Conservation (phyloP, 1,140 invertebrate genomes). For the Diuraphis noxia region DNA sequence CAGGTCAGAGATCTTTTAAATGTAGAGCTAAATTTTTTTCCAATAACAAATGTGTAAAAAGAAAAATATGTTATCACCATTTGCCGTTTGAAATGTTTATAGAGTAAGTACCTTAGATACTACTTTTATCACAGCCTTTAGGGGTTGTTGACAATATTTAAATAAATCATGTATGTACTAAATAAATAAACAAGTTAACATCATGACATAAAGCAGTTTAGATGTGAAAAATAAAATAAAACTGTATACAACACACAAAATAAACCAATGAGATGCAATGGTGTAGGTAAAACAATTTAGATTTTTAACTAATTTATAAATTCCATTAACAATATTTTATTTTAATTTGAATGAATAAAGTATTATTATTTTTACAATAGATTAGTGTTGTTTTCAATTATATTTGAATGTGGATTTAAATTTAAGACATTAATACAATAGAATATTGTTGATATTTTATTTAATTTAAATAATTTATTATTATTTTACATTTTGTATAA, state of each 20-base stretch:
- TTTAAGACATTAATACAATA: not conserved
- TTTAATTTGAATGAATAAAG: not conserved
- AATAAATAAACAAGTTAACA: not conserved
- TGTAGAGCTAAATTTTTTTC: not conserved
- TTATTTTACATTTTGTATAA: not conserved
- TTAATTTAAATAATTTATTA: not conserved
- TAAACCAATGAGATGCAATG: not conserved
- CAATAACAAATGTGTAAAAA: not conserved
- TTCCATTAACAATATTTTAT: not conserved
- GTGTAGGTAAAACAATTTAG: not conserved
- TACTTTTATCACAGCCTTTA: conserved; percentile 48
- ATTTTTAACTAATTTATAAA: not conserved
- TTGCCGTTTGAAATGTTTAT: not conserved
- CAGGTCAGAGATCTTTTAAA: conserved; percentile 17
- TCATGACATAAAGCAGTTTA: not conserved
- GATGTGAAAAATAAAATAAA: not conserved
- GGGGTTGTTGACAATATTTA: conserved; percentile 51
- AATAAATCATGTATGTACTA: conserved; percentile 30
- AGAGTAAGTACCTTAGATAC: conserved; percentile 11
- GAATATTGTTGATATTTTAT: conserved; percentile 6
- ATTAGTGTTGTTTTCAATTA: not conserved
- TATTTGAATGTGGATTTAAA: not conserved
- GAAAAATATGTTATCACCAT: conserved; percentile 1
- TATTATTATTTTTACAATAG: not conserved
- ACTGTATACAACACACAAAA: not conserved